phyloP scores from a whole-genome alignment of 23 tunicate genomes.

The Oikopleura albicans region DNA sequence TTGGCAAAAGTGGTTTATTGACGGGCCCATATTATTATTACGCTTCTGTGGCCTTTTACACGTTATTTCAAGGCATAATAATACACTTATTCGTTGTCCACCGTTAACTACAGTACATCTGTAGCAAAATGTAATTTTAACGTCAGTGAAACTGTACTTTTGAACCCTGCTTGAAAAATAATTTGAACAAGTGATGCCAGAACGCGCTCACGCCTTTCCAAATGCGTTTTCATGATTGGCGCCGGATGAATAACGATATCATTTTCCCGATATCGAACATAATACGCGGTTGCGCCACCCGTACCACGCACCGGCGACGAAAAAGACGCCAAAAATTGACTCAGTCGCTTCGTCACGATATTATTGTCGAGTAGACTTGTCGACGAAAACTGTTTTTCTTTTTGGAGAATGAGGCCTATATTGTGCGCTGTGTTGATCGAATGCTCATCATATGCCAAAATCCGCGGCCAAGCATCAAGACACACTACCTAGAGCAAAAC shows the following conservation, averaged over 20 bases:
- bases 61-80: too few species aligned
- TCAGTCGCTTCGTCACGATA: neutral
- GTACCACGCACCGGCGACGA: neutral
- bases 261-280: neutral
- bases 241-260: neutral
- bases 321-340: neutral
- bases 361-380: neutral
- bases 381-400: neutral
- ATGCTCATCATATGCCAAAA: neutral
- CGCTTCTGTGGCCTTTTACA: too few species aligned
- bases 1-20: too few species aligned
- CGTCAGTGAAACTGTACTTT: too few species aligned
- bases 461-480: neutral
- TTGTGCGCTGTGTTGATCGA: neutral
- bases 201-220: neutral
- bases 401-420: neutral
- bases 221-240: neutral
- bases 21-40: too few species aligned
- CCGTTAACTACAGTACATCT: too few species aligned
- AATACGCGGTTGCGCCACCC: neutral
- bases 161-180: neutral
- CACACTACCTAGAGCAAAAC: neutral
- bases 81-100: too few species aligned
- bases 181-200: neutral
- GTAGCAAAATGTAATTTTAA: too few species aligned